A percentile compares a stretch with the other conserved stretches of the same genome.
Conservation (phyloP, 2,113 vertebrate genomes). For the Stigmatopora nigra region DNA sequence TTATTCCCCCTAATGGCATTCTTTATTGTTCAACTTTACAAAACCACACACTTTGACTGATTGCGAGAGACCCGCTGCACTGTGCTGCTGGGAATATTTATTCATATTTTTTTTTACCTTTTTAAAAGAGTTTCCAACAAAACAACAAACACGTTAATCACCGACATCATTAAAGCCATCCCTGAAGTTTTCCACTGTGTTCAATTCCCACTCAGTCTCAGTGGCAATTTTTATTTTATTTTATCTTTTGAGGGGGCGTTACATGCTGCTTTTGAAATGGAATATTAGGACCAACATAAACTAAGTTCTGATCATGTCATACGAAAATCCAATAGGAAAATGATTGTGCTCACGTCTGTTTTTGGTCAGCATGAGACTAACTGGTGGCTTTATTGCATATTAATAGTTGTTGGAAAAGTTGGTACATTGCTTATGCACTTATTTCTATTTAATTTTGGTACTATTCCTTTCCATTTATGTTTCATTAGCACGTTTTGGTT, state of each 20-base stretch:
- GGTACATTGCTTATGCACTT: too few species aligned
- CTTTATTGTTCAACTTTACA: slow-evolving; percentile 29
- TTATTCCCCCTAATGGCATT: slow-evolving; percentile 26
- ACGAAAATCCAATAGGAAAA: too few species aligned
- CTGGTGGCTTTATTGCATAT: too few species aligned
- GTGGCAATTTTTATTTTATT: not conserved
- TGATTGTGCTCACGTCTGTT: too few species aligned
- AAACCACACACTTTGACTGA: slow-evolving; percentile 32
- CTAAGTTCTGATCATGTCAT: too few species aligned
- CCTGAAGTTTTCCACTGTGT: slow-evolving; percentile 37
- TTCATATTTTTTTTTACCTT: slow-evolving; percentile 27
- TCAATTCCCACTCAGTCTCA: not conserved
- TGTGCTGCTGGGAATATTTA: slow-evolving; percentile 41
- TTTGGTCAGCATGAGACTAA: too few species aligned
- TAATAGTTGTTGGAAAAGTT: too few species aligned
- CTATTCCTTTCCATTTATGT: too few species aligned
- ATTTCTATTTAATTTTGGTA: too few species aligned
- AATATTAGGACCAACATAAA: not conserved
- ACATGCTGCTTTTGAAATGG: not conserved
- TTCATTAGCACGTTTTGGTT: too few species aligned
- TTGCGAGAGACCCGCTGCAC: slow-evolving; percentile 27
- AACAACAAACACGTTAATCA: slow-evolving; percentile 61
- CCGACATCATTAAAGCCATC: slow-evolving; percentile 58
- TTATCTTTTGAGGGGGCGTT: not conserved
- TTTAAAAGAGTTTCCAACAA: slow-evolving; percentile 28